Base-by-base conservation (phyloP, 2,888 invertebrate species). In the Enchytraeus crypticus region DNA sequence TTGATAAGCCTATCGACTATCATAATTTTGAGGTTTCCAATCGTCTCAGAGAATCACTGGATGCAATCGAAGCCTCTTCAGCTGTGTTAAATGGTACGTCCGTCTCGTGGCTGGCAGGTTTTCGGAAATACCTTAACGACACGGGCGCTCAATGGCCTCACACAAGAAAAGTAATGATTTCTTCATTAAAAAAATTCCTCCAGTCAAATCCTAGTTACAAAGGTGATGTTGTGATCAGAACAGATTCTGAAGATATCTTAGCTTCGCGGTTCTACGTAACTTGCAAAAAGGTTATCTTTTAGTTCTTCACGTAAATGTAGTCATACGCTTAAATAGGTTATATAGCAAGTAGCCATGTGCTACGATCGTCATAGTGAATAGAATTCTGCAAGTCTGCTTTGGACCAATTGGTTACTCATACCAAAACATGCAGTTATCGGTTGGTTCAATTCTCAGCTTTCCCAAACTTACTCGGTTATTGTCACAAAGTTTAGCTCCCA, bases 201-300 rank as follows among this genome's bases (percentile, higher is more conserved):
- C 32, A 32, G n/a, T 27, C 55, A 33, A 33, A 66, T 33, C 64
- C 65, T n/a, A 54, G 63, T 23, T 66, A 60, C 34, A 46, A 30
- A 26, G 47, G 60, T 32, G 92, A 92, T 74, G 88, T 92, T 0
- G 87, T 86, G 73, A 89, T 91, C 71, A 88, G 89, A 73, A 85
- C 88, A 33, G 84, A 84, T 54, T 85, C 84, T 1, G 84, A 88
- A 53, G 84, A 84, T 73, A 91, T 92, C 29, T 73, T 88, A 4
- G 91, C 90, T 1, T 90, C 90, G 55, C 82, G 92, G 62, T 90
- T 90, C 74, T 81, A 92, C 51, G 87, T 92, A 57, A 43, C 53
- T 18, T 60, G 57, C 43, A 49, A 27, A n/a, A 51, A 90, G 90
- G 38, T 38, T 18, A 18, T n/a, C n/a, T n/a, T n/a, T n/a, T n/a